Evolutionary conservation across 2,888 invertebrate species (phyloP), one percentile per base, ranked within the genome.

Genomic region (Isotomurus palustris): DNA sequence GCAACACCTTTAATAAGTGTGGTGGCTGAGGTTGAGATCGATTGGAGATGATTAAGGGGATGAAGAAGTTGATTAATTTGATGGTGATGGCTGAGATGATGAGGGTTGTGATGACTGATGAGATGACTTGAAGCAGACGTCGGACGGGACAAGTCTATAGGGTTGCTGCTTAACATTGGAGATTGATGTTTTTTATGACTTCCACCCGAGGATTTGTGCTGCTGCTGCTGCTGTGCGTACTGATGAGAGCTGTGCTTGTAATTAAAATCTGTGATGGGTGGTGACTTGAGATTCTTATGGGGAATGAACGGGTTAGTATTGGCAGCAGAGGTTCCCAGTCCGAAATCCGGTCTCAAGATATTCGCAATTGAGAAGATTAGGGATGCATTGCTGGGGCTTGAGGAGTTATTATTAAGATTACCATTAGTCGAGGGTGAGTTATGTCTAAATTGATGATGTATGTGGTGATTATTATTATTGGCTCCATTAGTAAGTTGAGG

Each of bases 321-420:
- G n/a, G 56, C 53, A 1, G 95, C 94, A 0, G 95, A 95, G 90
- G n/a, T 53, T 49, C 56, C 48, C 49, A 61, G 53, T 5, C 87
- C 87, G 66, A 88, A 88, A 71, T 88, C 87, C 1, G 87, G 87
- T 69, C 85, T 83, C 12, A 88, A 74, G 41, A 88, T 88, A 73
- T 87, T 87, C 71, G 79, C 83, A 69, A 88, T 88, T 27, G 87
- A 87, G 73, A 87, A 88, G 69, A 87, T 85, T 28, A 91, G 75
- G 22, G 61, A 61, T 14, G 53, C 25, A 60, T 53, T 25, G 56
- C 56, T 17, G 50, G 53, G 21, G 55, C 56, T 53, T 54, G 56
- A 22, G 3, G 43, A 51, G 58, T 17, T 59, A 53, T 14, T 53
- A 53, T 32, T 60, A 55, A 3, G 54, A 54, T 8, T 43, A 10